A percentile compares a stretch with the other conserved stretches of the same genome.
Conservation (phyloP, 1,140 invertebrate species). For the Melitaea cinxia region DNA sequence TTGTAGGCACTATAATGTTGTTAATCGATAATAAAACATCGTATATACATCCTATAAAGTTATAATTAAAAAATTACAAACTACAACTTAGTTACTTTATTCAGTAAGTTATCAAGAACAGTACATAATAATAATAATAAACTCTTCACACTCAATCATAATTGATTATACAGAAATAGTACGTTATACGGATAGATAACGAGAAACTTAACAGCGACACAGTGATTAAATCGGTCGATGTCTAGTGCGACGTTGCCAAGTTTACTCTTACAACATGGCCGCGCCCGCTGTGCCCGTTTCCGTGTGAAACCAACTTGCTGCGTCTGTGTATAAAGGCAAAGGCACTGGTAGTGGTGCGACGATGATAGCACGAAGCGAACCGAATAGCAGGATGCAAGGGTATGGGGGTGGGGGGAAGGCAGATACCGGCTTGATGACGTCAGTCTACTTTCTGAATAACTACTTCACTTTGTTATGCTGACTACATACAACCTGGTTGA, state of each 20-base stretch:
- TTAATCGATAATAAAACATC: background rate
- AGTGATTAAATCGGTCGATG: constrained; percentile 76
- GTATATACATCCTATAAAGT: background rate
- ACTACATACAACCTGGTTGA: constrained; percentile 23
- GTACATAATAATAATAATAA: too few species aligned
- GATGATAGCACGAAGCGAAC: constrained; percentile 62
- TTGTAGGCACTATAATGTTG: too few species aligned
- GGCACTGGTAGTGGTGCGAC: constrained; percentile 64
- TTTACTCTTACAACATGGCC: constrained; percentile 79
- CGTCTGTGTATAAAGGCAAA: constrained; percentile 62
- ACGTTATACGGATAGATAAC: constrained; percentile 39
- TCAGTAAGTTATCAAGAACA: background rate
- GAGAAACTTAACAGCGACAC: constrained; percentile 46
- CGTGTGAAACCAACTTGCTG: constrained; percentile 76
- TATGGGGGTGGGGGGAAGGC: constrained; percentile 52
- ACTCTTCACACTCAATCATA: background rate
- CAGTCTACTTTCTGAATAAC: constrained; percentile 75
- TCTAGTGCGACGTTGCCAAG: constrained; percentile 79
- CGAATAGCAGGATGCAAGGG: constrained; percentile 54
- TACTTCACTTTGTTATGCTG: constrained; percentile 40
- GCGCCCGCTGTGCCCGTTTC: constrained; percentile 75
- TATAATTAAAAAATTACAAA: background rate
- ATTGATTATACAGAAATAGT: constrained; percentile 5
- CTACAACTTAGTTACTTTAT: background rate
- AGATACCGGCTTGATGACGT: constrained; percentile 74